Evolutionary conservation across 2,888 invertebrate genomes (phyloP).

Genomic region (Cordilura impudica): DNA sequence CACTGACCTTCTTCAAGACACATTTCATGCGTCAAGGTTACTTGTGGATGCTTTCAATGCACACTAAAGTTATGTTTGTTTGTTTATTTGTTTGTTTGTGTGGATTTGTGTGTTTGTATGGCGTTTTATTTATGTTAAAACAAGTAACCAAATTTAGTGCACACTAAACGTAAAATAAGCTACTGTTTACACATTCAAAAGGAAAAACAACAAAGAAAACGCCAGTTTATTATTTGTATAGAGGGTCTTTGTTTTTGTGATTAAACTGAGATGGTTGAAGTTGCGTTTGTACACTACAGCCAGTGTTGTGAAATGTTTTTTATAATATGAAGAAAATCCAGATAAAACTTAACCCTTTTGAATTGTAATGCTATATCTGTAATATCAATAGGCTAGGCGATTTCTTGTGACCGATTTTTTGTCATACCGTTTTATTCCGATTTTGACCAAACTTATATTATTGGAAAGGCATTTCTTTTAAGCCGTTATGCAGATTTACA

Average conservation of each 20-base stretch:
- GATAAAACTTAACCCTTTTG: too few species aligned
- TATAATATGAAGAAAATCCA: too few species aligned
- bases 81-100: background rate
- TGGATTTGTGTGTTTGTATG: background rate
- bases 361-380: too few species aligned
- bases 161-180: constrained; percentile 14
- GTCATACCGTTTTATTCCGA: too few species aligned
- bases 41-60: constrained; percentile 29
- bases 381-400: too few species aligned
- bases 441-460: too few species aligned
- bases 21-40: constrained; percentile 59
- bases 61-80: background rate
- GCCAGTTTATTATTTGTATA: background rate
- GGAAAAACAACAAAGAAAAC: background rate
- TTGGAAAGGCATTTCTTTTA: too few species aligned
- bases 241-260: background rate
- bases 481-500: too few species aligned
- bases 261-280: background rate
- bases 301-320: too few species aligned
- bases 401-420: too few species aligned
- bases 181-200: constrained; percentile 12
- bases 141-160: constrained; percentile 55
- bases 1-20: constrained; percentile 61
- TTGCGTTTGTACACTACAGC: background rate
- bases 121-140: constrained; percentile 18